These are phyloP conservation scores for Sylvia borin DNA, from an alignment of 2,797 vertebrate species.

Conservation along the genomic window DNA sequence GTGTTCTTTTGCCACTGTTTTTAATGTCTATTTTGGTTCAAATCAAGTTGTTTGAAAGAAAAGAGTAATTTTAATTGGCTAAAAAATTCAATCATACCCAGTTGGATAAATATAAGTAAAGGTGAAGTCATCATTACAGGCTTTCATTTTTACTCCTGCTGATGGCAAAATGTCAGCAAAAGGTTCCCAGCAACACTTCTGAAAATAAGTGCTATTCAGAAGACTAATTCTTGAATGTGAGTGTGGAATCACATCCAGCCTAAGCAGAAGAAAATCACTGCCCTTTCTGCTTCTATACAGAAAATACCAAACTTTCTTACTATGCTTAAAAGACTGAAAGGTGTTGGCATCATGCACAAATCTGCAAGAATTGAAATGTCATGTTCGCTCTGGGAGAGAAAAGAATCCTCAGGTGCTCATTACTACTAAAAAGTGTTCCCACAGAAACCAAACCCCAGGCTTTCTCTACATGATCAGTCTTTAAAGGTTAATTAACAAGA, in stretches of 20 bases:
- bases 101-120: not conserved
- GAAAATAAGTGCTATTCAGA: not conserved
- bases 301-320: constrained; percentile 5
- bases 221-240: not conserved
- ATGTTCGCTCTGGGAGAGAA: constrained; percentile 38
- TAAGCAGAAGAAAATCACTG: not conserved
- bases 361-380: constrained; percentile 72
- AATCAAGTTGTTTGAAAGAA: not conserved
- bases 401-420: constrained; percentile 67
- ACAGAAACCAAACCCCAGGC: constrained; percentile 63
- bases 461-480: constrained; percentile 63
- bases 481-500: constrained; percentile 81
- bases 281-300: not conserved
- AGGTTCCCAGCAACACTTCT: not conserved
- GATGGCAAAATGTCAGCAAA: constrained; percentile 19
- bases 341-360: constrained; percentile 23
- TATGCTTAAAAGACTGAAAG: constrained; percentile 24
- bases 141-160: not conserved
- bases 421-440: constrained; percentile 62
- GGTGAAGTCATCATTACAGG: not conserved
- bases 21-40: not conserved
- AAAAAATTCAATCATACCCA: not conserved
- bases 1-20: not conserved
- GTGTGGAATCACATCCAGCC: not conserved
- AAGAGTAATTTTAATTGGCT: not conserved